These are phyloP conservation scores for Sycophaga agraensis DNA, from an alignment of 1,140 invertebrate genomes.

Conservation along the genomic window DNA sequence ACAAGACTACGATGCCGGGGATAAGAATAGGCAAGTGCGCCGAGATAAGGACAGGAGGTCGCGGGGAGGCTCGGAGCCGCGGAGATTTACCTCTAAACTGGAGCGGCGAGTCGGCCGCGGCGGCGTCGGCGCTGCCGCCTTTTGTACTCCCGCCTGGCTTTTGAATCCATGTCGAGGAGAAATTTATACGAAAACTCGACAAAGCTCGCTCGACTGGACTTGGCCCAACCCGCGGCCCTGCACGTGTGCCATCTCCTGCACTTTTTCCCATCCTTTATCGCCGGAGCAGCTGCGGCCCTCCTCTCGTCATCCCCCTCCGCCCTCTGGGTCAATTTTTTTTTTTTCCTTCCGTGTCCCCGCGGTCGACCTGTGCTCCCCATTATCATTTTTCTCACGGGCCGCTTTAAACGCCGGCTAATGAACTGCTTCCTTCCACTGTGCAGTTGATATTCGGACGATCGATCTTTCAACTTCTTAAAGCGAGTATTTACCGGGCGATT, in stretches of 20 bases:
- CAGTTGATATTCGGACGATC: too few species aligned
- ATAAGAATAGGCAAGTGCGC: not conserved
- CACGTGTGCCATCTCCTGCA: not conserved
- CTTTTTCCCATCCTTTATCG: too few species aligned
- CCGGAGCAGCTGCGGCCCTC: not conserved
- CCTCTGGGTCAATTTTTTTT: not conserved
- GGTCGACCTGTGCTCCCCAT: too few species aligned
- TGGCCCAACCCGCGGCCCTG: not conserved
- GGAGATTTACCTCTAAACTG: conserved; percentile 13
- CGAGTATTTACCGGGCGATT: too few species aligned
- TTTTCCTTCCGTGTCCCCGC: not conserved
- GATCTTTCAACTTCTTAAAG: too few species aligned
- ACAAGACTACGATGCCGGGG: too few species aligned
- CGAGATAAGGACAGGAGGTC: not conserved
- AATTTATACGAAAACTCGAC: conserved; percentile 47
- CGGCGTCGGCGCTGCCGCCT: conserved; percentile 18
- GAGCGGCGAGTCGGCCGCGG: too few species aligned
- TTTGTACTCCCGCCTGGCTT: conserved; percentile 27
- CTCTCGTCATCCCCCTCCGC: not conserved
- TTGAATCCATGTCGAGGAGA: conserved; percentile 43
- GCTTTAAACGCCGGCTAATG: too few species aligned
- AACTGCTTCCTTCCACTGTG: too few species aligned
- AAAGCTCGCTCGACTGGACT: conserved; percentile 32
- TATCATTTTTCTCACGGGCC: too few species aligned
- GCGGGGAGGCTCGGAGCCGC: too few species aligned